Evolutionary conservation across 1,140 invertebrate species (phyloP).

Genomic region (Drosophila dunni): DNA sequence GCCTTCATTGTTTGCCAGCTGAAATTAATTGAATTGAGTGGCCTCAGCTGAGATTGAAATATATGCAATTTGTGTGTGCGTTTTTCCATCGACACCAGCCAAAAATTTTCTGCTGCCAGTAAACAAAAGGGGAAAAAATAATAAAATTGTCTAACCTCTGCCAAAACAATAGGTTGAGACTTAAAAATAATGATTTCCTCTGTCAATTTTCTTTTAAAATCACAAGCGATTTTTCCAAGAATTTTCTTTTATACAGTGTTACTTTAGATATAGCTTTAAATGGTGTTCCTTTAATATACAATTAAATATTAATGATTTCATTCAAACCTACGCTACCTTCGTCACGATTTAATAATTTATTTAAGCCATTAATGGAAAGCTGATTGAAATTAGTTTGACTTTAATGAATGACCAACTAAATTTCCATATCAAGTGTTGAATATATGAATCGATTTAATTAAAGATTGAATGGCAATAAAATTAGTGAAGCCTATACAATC

Average conservation of each 20-base stretch:
- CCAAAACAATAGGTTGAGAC: neutral
- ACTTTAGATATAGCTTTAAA: too few species aligned
- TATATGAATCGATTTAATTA: constrained; percentile 22
- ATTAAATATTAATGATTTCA: too few species aligned
- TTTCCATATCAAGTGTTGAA: neutral
- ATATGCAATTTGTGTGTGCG: constrained; percentile 35
- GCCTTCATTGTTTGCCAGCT: constrained; percentile 69
- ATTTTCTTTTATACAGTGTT: too few species aligned
- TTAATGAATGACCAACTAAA: too few species aligned
- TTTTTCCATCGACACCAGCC: neutral
- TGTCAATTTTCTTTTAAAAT: too few species aligned
- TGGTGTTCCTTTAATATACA: too few species aligned
- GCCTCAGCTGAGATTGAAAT: constrained; percentile 68
- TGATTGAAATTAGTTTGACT: too few species aligned
- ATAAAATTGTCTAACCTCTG: neutral
- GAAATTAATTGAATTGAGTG: constrained; percentile 80
- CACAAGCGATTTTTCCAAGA: too few species aligned
- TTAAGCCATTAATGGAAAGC: too few species aligned
- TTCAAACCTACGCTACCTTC: too few species aligned
- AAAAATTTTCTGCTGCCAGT: neutral
- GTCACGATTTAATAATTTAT: too few species aligned
- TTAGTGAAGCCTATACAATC: neutral
- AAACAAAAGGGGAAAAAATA: neutral
- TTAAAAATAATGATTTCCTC: neutral
- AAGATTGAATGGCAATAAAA: constrained; percentile 1